Evolutionary conservation across 2,797 vertebrate species (phyloP).

Genomic region (Pangasius krempfi): DNA sequence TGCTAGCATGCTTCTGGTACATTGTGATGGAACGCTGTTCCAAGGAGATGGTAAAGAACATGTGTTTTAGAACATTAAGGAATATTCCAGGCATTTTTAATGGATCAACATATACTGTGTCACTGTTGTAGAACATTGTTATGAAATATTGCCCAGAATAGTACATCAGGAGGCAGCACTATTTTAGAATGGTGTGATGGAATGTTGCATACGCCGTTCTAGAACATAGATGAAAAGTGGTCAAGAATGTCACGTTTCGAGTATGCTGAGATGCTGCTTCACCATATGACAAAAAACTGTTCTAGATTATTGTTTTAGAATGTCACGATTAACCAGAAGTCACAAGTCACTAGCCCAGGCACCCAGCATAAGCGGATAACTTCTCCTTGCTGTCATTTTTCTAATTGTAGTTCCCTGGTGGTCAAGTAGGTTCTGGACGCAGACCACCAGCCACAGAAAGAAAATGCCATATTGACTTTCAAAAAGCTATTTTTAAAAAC

Average conservation of each 20-base stretch:
- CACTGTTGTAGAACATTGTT: background rate
- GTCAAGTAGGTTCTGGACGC: background rate
- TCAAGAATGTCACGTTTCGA: background rate
- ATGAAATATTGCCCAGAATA: background rate
- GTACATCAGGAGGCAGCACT: background rate
- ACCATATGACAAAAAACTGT: background rate
- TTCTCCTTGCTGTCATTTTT: background rate
- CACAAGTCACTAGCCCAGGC: background rate
- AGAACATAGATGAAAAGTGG: background rate
- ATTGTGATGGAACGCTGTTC: background rate
- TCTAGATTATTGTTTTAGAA: background rate
- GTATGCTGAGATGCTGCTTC: background rate
- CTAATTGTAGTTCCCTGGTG: background rate
- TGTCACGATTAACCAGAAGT: background rate
- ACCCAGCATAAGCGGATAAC: background rate
- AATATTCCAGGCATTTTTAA: conserved; percentile 2
- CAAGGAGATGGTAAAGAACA: background rate
- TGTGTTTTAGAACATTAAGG: background rate
- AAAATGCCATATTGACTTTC: background rate
- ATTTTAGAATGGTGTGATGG: background rate
- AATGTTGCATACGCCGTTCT: background rate
- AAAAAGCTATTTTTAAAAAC: background rate
- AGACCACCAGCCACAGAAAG: background rate
- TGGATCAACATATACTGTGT: background rate
- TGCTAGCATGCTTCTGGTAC: background rate